These are phyloP conservation scores for Ophraella communa DNA, from an alignment of 2,888 invertebrate genomes.

Conservation along the genomic window DNA sequence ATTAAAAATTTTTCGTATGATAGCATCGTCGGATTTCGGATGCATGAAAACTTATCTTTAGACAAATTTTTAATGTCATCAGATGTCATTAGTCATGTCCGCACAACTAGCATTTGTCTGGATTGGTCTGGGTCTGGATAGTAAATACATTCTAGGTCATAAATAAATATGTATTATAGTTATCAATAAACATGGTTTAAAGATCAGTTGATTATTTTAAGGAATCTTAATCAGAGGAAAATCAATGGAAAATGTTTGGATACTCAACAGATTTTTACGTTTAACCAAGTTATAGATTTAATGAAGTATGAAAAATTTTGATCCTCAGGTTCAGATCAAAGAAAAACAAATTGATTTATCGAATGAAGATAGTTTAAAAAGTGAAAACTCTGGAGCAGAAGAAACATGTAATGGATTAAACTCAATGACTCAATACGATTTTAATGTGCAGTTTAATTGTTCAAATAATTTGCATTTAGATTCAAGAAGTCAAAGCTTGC, in stretches of 20 bases:
- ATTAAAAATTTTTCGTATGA: too few species aligned
- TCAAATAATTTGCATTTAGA: constrained; percentile 41
- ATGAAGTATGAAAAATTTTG: constrained; percentile 40
- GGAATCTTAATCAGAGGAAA: not conserved
- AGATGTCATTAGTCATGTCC: too few species aligned
- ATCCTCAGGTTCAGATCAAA: constrained; percentile 27
- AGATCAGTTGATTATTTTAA: not conserved
- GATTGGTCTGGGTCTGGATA: too few species aligned
- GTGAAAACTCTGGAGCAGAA: constrained; percentile 29
- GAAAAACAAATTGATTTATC: constrained; percentile 27
- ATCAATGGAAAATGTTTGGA: not conserved
- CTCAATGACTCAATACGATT: not conserved
- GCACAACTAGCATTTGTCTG: too few species aligned
- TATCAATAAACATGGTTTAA: not conserved
- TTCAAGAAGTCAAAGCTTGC: constrained; percentile 58
- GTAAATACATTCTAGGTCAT: not conserved
- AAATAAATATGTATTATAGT: too few species aligned
- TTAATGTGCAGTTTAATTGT: constrained; percentile 1
- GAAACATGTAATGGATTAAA: not conserved
- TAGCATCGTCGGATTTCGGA: too few species aligned
- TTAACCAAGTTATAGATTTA: constrained; percentile 2
- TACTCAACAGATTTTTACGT: not conserved
- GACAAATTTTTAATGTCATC: too few species aligned
- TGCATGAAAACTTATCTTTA: too few species aligned
- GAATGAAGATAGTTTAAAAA: constrained; percentile 16